Percentiles rank a stretch among this genome's conserved stretches.
Conservation (phyloP, 2,113 vertebrate species). For the Talpa occidentalis region DNA sequence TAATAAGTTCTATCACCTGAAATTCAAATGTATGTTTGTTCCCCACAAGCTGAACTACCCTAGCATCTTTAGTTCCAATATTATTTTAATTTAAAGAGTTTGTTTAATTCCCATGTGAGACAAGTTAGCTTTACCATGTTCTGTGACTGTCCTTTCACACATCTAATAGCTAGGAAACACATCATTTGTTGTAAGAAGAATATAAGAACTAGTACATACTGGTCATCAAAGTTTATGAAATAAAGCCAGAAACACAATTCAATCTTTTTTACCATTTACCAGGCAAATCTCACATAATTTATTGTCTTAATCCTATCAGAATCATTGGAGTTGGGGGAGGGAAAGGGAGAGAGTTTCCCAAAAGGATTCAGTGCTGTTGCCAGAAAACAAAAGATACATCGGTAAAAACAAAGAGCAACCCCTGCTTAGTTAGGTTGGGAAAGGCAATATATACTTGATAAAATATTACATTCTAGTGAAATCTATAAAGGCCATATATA, state of each 20-base stretch:
- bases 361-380: neutral
- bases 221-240: neutral
- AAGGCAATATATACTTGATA: neutral
- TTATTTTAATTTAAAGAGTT: neutral
- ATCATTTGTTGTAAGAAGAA: neutral
- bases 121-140: neutral
- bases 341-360: neutral
- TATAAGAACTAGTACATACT: slow-evolving; percentile 5
- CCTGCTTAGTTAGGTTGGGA: neutral
- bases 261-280: neutral
- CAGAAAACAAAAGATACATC: neutral
- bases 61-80: neutral
- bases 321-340: neutral
- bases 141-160: neutral
- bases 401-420: neutral
- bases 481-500: neutral
- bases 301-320: neutral
- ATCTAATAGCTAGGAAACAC: neutral
- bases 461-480: neutral
- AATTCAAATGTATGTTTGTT: neutral
- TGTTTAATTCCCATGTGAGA: neutral
- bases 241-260: neutral
- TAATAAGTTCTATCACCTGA: neutral
- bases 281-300: neutral
- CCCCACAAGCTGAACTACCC: neutral